Evolutionary conservation across 92 coral and sea anemone genomes (phyloP).

Genomic region (Micromussa lordhowensis): DNA sequence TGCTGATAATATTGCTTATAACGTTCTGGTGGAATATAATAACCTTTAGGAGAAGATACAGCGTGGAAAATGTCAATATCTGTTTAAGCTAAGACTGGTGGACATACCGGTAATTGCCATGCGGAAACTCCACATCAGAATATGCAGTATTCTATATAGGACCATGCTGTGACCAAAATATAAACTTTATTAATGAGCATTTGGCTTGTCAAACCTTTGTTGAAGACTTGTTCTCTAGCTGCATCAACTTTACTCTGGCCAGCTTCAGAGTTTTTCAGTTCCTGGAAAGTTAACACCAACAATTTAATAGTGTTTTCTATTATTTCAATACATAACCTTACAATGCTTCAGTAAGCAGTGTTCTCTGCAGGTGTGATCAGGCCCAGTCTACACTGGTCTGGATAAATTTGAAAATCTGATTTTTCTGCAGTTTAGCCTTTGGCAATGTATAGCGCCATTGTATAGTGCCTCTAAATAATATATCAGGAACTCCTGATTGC

Average conservation of each 20-base stretch:
- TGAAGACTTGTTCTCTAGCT: slow-evolving; percentile 52
- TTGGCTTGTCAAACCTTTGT: slow-evolving; percentile 9
- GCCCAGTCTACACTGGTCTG: too few species aligned
- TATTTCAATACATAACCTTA: too few species aligned
- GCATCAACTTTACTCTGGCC: slow-evolving; percentile 74
- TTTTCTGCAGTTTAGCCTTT: too few species aligned
- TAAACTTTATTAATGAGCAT: background rate
- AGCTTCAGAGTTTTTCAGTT: slow-evolving; percentile 89
- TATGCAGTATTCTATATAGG: too few species aligned
- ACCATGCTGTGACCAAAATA: too few species aligned
- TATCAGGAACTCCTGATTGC: too few species aligned
- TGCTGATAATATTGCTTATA: slow-evolving; percentile 19
- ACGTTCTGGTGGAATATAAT: slow-evolving; percentile 13
- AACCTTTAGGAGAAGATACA: background rate
- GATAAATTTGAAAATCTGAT: too few species aligned
- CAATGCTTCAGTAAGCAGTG: background rate
- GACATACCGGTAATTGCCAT: too few species aligned
- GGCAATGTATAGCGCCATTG: too few species aligned
- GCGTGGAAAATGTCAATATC: background rate
- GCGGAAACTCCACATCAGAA: too few species aligned
- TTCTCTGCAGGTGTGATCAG: background rate
- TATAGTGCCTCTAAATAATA: too few species aligned
- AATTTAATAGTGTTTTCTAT: background rate
- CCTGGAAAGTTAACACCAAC: slow-evolving; percentile 44
- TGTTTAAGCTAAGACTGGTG: background rate